Base-by-base conservation (phyloP, 2,113 vertebrate genomes). In the Misgurnus anguillicaudatus region DNA sequence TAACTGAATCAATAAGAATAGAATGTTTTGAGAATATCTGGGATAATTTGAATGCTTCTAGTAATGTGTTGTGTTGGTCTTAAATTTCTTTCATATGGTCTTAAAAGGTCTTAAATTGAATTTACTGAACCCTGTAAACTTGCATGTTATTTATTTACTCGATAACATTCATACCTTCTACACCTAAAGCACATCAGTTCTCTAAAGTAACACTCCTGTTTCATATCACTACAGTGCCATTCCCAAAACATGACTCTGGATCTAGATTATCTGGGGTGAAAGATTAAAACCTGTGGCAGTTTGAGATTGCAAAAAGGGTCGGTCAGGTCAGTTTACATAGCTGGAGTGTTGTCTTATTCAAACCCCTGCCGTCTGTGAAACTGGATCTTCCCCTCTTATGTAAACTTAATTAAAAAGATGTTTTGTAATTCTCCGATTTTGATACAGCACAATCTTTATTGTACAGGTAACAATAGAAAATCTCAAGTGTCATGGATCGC, bases 381-480 rank as follows among this genome's bases (percentile, higher is more conserved):
- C 39, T 16, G 75, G 88, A 87, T 82, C 67, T 36, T 21, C 77
- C 71, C 63, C 82, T 39, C 77, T 83, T 85, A 48, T 86, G 87
- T 83, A 85, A 89, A 86, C 70, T 68, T 83, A 70, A 83, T 83
- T 81, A 75, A 76, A 80, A 77, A 73, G 75, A 41, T 57, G 79
- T 41, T 86, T 79, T 86, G 78, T 87, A 89, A 87, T 84, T 69
- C 79, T 60, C 17, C 17, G 39, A 62, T 88, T 78, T 64, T 9
- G 82, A 91, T 84, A 87, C 61, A 38, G 45, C 38, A 47, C 6
- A 39, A 63, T 77, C 69, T 75, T 73, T 47, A 72, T 60, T 80
- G 72, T 82, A 48, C 61, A 13, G 51, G 75, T 81, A 82, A 89
- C 87, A 88, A 85, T 87, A 86, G 79, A 75, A 38, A 9, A 10